These are phyloP conservation scores for Marronus borbonicus DNA, from an alignment of 2,888 invertebrate species.

Conservation along the genomic window DNA sequence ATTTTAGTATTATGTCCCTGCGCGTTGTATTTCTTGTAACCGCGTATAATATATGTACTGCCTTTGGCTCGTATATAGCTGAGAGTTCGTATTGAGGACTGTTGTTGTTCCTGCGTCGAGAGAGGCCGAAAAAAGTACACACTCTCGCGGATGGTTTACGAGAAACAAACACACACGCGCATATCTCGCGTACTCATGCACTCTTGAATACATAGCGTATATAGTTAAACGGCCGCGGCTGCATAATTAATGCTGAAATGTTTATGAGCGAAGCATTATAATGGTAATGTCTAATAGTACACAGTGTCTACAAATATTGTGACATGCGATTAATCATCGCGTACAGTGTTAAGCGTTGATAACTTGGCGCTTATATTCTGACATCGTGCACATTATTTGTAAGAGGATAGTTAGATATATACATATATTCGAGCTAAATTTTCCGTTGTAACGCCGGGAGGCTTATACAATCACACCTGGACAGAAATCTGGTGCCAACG, in stretches of 20 bases:
- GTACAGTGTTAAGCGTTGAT: conserved; percentile 1
- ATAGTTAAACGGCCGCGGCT: conserved; percentile 36
- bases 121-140: conserved; percentile 17
- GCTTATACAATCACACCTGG: too few species aligned
- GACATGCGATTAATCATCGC: conserved; percentile 46
- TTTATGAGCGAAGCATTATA: conserved; percentile 46
- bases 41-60: conserved; percentile 38
- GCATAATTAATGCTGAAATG: conserved; percentile 50
- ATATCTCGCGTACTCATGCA: not conserved
- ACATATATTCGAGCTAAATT: too few species aligned
- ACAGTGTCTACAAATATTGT: conserved; percentile 46
- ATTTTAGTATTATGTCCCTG: conserved; percentile 43
- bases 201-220: too few species aligned
- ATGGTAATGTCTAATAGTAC: conserved; percentile 49
- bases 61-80: conserved; percentile 5
- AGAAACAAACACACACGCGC: conserved; percentile 33
- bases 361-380: not conserved
- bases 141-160: conserved; percentile 37
- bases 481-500: too few species aligned
- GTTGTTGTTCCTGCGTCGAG: conserved; percentile 23
- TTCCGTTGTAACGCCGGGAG: too few species aligned
- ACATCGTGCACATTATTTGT: not conserved
- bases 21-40: conserved; percentile 46
- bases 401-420: too few species aligned
- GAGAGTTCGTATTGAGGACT: conserved; percentile 29